Evolutionary conservation across 2,888 invertebrate genomes (phyloP).

Genomic region (Argynnis bischoffii): DNA sequence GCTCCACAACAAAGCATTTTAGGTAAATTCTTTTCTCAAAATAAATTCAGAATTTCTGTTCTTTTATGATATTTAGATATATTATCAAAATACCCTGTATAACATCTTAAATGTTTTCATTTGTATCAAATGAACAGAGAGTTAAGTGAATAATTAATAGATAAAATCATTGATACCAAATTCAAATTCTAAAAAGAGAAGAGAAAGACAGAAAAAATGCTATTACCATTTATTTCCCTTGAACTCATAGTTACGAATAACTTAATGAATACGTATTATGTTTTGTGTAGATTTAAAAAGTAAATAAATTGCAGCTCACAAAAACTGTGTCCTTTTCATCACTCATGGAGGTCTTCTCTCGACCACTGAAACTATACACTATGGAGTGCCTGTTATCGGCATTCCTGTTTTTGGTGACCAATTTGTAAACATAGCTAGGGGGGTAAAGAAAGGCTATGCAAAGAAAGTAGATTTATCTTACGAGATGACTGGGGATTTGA

Average conservation of each 20-base stretch:
- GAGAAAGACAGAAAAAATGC: too few species aligned
- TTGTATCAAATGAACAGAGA: too few species aligned
- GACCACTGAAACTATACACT: slow-evolving; percentile 55
- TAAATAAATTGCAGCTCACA: slow-evolving; percentile 51
- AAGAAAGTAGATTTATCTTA: slow-evolving; percentile 49
- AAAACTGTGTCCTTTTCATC: slow-evolving; percentile 57
- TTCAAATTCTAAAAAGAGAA: too few species aligned
- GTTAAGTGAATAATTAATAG: too few species aligned
- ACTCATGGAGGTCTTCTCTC: slow-evolving; percentile 60
- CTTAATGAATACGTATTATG: too few species aligned
- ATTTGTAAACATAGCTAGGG: slow-evolving; percentile 52
- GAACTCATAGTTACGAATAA: too few species aligned
- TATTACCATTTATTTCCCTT: too few species aligned
- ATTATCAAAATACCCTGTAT: too few species aligned
- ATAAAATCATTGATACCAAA: too few species aligned
- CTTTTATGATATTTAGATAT: too few species aligned
- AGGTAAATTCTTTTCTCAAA: slow-evolving; percentile 40
- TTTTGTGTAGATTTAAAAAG: too few species aligned
- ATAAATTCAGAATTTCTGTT: background rate
- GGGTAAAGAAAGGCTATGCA: slow-evolving; percentile 54
- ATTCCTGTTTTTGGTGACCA: slow-evolving; percentile 61
- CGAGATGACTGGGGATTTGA: slow-evolving; percentile 48
- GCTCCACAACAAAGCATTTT: slow-evolving; percentile 58
- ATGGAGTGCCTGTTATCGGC: slow-evolving; percentile 57
- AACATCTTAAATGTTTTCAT: too few species aligned